A percentile compares a stretch with the other conserved stretches of the same genome.
Evolutionary conservation across 2,113 vertebrate genomes (phyloP).

Genomic region (Chelonoidis abingdonii): DNA sequence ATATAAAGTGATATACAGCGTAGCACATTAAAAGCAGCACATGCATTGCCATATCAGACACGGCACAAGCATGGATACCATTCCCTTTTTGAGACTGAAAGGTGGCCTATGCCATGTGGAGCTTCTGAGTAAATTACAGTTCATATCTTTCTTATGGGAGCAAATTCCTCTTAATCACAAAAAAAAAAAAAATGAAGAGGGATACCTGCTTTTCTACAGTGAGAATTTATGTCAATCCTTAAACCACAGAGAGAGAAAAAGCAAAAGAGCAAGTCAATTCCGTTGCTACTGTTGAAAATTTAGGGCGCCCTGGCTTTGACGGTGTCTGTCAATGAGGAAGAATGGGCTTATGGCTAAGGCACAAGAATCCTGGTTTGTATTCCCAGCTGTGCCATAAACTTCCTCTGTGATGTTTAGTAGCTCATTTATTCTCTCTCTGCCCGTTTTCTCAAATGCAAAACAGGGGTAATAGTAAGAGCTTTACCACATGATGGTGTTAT

Average conservation of each 20-base stretch:
- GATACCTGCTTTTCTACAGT: background rate
- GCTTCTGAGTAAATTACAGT: background rate
- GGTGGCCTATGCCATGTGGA: rapidly evolving
- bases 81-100: background rate
- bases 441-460: rapidly evolving
- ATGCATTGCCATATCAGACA: background rate
- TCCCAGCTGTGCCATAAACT: background rate
- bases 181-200: background rate
- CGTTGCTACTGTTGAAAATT: background rate
- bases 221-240: background rate
- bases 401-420: rapidly evolving
- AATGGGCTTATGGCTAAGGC: background rate
- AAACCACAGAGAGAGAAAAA: background rate
- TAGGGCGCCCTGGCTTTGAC: background rate
- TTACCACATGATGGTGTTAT: background rate
- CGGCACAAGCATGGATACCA: background rate
- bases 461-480: background rate
- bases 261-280: background rate
- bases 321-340: background rate
- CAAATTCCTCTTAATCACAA: background rate
- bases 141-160: background rate
- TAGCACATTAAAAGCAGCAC: background rate
- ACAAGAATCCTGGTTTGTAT: background rate
- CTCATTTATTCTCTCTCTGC: background rate
- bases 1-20: background rate